Conservation (phyloP, 2,888 invertebrate genomes). For the Drosophila ustulata region DNA sequence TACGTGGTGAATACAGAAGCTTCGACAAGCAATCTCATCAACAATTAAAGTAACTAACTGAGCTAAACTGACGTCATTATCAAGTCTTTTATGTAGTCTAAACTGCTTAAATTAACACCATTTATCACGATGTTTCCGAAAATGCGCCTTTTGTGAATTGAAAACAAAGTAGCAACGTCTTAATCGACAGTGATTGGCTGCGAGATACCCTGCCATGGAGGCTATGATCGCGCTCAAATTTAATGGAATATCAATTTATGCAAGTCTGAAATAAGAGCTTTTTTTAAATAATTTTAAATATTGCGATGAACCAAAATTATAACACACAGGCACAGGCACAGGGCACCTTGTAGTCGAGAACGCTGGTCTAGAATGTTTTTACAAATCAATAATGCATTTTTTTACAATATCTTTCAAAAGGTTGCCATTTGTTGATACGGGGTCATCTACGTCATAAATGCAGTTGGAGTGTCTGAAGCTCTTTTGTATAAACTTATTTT, state of each 20-base stretch:
- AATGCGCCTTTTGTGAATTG: constrained; percentile 1
- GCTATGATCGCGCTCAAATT: not conserved
- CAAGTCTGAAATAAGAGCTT: too few relatives aligned
- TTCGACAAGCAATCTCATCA: not conserved
- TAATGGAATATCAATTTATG: not conserved
- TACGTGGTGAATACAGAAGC: not conserved
- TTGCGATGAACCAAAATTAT: too few relatives aligned
- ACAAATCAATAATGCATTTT: too few relatives aligned
- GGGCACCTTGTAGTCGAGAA: too few relatives aligned
- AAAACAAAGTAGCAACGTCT: not conserved
- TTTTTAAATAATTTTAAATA: too few relatives aligned
- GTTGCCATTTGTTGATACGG: too few relatives aligned
- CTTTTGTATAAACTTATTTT: not conserved
- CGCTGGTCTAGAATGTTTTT: too few relatives aligned
- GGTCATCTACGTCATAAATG: not conserved
- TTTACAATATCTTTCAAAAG: too few relatives aligned
- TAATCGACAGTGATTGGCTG: not conserved
- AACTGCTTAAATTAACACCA: not conserved
- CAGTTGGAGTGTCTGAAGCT: too few relatives aligned
- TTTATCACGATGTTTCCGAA: not conserved
- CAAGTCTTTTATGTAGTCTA: not conserved
- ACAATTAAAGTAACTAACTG: not conserved
- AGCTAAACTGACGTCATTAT: not conserved
- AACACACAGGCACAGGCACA: too few relatives aligned
- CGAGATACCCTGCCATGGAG: not conserved